Evolutionary conservation across 2,797 vertebrate genomes (phyloP).

Genomic region (Tadarida brasiliensis): DNA sequence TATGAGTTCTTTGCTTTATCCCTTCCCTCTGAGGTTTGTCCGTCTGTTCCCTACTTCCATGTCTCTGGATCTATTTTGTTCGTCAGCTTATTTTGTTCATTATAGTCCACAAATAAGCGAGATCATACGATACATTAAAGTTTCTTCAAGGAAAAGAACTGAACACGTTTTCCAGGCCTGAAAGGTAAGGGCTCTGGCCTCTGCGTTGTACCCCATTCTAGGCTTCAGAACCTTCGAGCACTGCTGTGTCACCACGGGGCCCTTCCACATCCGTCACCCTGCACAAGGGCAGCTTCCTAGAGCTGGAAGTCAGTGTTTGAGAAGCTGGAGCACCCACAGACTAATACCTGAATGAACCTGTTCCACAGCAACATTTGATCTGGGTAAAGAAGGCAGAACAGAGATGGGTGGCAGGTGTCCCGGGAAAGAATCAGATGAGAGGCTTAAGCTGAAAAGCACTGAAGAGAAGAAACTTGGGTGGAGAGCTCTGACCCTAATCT

Average conservation of each 20-base stretch:
- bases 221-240: background rate
- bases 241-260: accelerated
- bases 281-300: background rate
- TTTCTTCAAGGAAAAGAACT: background rate
- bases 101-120: no score
- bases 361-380: background rate
- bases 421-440: background rate
- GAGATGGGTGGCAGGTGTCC: background rate
- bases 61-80: no score
- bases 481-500: background rate
- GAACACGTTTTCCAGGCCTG: background rate
- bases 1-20: no score
- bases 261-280: background rate
- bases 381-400: background rate
- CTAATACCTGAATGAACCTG: background rate
- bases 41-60: no score
- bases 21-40: no score
- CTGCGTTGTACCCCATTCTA: accelerated
- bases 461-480: background rate
- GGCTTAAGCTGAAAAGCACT: background rate
- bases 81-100: no score
- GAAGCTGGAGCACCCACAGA: background rate
- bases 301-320: background rate
- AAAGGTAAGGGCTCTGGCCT: background rate
- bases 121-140: background rate